Base-by-base conservation (phyloP, 1,140 invertebrate genomes). In the Cephus cinctus region DNA sequence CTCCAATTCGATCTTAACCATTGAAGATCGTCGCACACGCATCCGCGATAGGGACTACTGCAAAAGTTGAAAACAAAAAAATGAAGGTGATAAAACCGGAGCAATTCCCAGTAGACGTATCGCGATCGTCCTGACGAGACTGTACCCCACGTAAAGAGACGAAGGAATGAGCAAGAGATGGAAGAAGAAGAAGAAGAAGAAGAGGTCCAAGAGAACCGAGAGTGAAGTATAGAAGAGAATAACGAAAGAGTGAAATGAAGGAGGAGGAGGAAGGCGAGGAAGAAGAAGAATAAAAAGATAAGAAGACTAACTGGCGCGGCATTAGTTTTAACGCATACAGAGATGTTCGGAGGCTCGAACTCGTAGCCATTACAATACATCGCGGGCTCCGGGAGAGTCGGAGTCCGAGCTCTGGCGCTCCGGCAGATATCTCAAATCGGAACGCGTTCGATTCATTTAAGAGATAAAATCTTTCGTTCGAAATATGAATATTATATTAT, bases 401-500 rank as follows among this genome's bases (percentile, higher is more conserved):
- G n/a, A n/a, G n/a, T n/a, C n/a, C n/a, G n/a, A n/a, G n/a, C n/a
- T n/a, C n/a, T n/a, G n/a, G n/a, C n/a, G n/a, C n/a, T n/a, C 41
- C 14, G 36, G 27, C 35, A 32, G 48, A 50, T 50, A 50, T 50
- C 48, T 50, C 41, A 44, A 51, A 51, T 55, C 49, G 42, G 45
- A 56, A 44, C 46, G 43, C 63, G 55, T 65, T 70, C 70, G 69
- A 73, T 71, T 72, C 69, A 72, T 73, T 73, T 73, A 69, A 64
- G 61, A 71, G 70, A 73, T 73, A 73, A 65, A 60, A 73, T 73
- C 70, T 73, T 73, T 71, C 61, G 66, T 69, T 73, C 69, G 70
- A 73, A 73, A 71, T 71, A 73, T 73, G 70, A 73, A 71, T 71
- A 73, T 73, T 71, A 72, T 72, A 72, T 61, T 64, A 63, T 64